Percentiles rank a stretch among this genome's conserved stretches.
phyloP scores from a whole-genome alignment of 2,113 vertebrate genomes.

The Otocyon megalotis region DNA sequence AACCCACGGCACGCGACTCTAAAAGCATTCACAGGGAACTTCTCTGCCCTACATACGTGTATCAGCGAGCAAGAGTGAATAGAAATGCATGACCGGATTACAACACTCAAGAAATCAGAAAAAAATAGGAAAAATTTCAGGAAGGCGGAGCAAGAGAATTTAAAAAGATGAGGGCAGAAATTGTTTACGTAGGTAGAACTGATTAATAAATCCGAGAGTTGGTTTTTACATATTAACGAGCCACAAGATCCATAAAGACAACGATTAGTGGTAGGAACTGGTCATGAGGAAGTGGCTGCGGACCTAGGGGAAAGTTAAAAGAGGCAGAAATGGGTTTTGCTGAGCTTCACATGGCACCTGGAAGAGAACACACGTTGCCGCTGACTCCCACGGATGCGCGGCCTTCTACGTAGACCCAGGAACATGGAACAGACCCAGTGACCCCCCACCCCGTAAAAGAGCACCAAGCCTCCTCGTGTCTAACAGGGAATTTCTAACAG shows the following conservation, averaged over 20 bases:
- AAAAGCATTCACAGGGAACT: too few species aligned
- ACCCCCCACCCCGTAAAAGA: not conserved
- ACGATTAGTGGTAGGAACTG: too few species aligned
- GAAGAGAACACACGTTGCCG: fast-evolving
- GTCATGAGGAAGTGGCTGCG: not conserved
- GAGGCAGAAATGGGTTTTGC: too few species aligned
- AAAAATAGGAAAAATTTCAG: not conserved
- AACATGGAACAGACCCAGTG: not conserved
- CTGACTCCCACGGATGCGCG: fast-evolving
- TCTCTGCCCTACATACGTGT: fast-evolving
- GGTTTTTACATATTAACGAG: not conserved
- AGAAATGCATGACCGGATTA: not conserved
- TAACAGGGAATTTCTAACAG: not conserved
- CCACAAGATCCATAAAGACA: not conserved
- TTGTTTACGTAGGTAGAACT: not conserved
- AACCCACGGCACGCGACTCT: not conserved
- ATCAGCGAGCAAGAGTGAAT: not conserved
- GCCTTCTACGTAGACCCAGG: too few species aligned
- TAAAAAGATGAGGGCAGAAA: not conserved
- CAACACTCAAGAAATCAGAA: not conserved
- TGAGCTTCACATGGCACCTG: not conserved
- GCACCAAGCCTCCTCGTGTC: not conserved
- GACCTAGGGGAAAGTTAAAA: not conserved
- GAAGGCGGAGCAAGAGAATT: not conserved
- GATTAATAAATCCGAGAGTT: not conserved